Conservation (phyloP, 2,888 invertebrate genomes). For the Drosophila suboccidentalis region DNA sequence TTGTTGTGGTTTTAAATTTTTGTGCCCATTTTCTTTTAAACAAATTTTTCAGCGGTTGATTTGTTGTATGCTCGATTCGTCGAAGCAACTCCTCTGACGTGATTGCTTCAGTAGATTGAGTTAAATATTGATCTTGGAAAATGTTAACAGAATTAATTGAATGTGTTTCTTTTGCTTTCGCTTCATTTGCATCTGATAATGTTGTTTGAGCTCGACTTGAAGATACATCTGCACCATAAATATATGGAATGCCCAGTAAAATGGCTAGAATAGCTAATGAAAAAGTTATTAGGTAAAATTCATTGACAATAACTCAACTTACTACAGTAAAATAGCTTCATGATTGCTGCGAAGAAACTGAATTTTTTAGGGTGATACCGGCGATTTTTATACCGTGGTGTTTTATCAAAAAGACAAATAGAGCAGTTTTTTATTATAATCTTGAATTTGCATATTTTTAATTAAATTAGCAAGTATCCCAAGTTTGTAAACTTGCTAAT, state of each 20-base stretch:
- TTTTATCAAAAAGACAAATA: background rate
- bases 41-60: constrained; percentile 6
- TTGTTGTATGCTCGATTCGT: background rate
- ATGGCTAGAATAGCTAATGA: background rate
- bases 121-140: background rate
- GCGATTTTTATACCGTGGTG: constrained; percentile 5
- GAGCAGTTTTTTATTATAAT: background rate
- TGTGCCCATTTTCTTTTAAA: constrained; percentile 3
- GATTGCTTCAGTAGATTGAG: background rate
- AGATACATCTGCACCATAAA: background rate
- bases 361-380: background rate
- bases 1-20: background rate
- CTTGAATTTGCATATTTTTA: constrained; percentile 9
- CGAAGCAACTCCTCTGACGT: background rate
- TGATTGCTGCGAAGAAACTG: constrained; percentile 8
- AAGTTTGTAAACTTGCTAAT: constrained; percentile 17
- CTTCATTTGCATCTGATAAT: background rate
- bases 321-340: constrained; percentile 15
- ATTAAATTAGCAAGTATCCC: background rate
- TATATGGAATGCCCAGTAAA: background rate
- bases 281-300: background rate
- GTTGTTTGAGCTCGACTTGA: background rate
- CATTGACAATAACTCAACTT: background rate
- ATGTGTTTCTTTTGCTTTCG: background rate
- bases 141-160: background rate